These are phyloP conservation scores for Gastracanthus pulcherrimus DNA, from an alignment of 2,888 invertebrate genomes.

Conservation along the genomic window DNA sequence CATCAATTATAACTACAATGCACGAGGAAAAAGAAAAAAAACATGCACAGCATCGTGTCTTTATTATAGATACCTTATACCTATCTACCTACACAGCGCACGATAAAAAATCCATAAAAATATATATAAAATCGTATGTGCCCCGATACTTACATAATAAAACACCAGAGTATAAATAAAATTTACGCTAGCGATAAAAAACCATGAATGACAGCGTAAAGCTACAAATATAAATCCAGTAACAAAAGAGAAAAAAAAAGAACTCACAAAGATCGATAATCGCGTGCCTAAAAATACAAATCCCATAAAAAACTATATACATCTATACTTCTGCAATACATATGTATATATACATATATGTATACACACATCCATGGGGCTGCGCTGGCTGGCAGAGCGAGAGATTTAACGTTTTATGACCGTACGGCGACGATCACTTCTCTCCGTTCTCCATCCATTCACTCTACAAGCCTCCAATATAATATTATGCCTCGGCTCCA, in stretches of 20 bases:
- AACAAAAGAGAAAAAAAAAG: too few species aligned
- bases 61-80: neutral
- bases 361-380: too few species aligned
- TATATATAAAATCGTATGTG: neutral
- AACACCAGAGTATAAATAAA: neutral
- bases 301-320: slow-evolving; percentile 28
- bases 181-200: neutral
- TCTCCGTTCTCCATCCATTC: neutral
- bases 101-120: neutral
- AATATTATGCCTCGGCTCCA: too few species aligned
- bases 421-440: slow-evolving; percentile 9
- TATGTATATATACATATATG: too few species aligned
- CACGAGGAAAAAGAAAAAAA: neutral
- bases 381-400: too few species aligned
- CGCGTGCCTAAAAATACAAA: slow-evolving; percentile 41
- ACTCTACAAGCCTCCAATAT: too few species aligned
- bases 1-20: neutral
- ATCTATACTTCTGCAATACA: too few species aligned
- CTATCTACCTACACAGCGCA: neutral
- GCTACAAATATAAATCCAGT: too few species aligned
- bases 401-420: neutral
- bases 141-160: neutral
- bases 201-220: neutral
- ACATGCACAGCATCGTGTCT: neutral
- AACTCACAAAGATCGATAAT: slow-evolving; percentile 39